Evolutionary conservation across 2,888 invertebrate genomes (phyloP).

Genomic region (Drosophila paracracens): DNA sequence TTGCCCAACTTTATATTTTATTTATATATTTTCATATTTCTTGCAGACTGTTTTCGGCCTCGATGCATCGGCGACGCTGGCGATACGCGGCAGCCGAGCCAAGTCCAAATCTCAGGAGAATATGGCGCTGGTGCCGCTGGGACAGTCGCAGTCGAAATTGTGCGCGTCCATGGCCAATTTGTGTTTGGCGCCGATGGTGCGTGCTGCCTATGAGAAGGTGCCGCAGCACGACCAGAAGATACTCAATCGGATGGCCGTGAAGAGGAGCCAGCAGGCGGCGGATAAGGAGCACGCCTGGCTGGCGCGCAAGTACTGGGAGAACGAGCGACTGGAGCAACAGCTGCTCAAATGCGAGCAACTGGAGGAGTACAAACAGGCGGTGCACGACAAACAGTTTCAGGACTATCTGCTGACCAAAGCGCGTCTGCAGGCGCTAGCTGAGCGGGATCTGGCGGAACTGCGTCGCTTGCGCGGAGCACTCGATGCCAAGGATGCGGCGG

Average conservation of each 20-base stretch:
- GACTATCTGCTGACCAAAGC: conserved; percentile 83
- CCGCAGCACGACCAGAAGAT: conserved; percentile 84
- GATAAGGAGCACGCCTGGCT: conserved; percentile 84
- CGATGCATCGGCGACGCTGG: conserved; percentile 35
- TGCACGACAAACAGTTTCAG: conserved; percentile 83
- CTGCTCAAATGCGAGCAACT: conserved; percentile 83
- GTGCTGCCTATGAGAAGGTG: conserved; percentile 80
- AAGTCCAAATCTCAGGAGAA: conserved; percentile 62
- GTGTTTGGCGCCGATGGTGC: conserved; percentile 81
- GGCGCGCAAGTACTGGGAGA: conserved; percentile 84
- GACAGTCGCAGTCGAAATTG: conserved; percentile 39
- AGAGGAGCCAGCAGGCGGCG: conserved; percentile 79
- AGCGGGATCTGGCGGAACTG: conserved; percentile 80
- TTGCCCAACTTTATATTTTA: not conserved
- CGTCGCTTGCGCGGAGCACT: conserved; percentile 78
- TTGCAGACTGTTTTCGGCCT: conserved; percentile 49
- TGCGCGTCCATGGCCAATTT: conserved; percentile 83
- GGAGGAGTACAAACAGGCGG: conserved; percentile 82
- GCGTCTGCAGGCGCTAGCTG: conserved; percentile 81
- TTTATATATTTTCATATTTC: not conserved
- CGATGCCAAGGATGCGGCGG: conserved; percentile 80
- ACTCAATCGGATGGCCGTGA: conserved; percentile 84
- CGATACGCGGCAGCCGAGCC: conserved; percentile 61
- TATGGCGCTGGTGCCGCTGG: conserved; percentile 44
- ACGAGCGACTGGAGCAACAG: conserved; percentile 84